Evolutionary conservation across 1,140 invertebrate genomes (phyloP).

Genomic region (Hyposmocoma kahamanoa): DNA sequence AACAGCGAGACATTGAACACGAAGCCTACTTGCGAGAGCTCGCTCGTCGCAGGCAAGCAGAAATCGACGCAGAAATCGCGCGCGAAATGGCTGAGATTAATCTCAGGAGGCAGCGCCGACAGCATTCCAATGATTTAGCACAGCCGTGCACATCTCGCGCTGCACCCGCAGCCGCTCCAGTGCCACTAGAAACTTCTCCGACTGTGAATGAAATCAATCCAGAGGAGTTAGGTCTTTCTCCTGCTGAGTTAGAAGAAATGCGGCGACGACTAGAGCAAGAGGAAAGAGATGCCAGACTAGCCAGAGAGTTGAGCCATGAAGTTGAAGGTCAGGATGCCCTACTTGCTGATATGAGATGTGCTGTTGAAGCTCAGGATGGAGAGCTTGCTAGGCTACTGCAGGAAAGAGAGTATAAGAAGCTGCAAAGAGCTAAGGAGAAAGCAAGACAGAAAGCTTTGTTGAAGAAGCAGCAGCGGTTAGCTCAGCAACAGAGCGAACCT

Average conservation of each 20-base stretch:
- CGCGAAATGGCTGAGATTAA: constrained; percentile 63
- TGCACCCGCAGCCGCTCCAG: constrained; percentile 13
- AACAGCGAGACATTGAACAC: constrained; percentile 78
- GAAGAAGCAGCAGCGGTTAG: constrained; percentile 55
- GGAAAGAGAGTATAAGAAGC: constrained; percentile 79
- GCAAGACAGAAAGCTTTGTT: constrained; percentile 57
- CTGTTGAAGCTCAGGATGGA: constrained; percentile 93
- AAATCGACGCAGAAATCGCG: constrained; percentile 60
- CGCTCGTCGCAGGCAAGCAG: constrained; percentile 46
- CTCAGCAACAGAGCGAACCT: constrained; percentile 30
- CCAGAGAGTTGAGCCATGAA: constrained; percentile 75
- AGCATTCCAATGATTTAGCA: constrained; percentile 30
- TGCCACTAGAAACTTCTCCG: constrained; percentile 15
- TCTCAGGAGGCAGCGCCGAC: constrained; percentile 41
- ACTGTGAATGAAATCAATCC: constrained; percentile 34
- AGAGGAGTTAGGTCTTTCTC: constrained; percentile 73
- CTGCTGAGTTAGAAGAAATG: constrained; percentile 75
- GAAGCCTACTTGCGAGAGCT: constrained; percentile 44
- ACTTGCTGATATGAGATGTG: constrained; percentile 82
- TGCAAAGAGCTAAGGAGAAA: constrained; percentile 63
- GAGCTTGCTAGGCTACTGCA: constrained; percentile 92
- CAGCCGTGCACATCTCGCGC: constrained; percentile 44
- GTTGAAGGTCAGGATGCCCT: constrained; percentile 76
- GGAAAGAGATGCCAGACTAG: constrained; percentile 76
- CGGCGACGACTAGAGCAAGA: constrained; percentile 75